These are phyloP conservation scores for Xylota sylvarum DNA, from an alignment of 2,888 invertebrate species.

Conservation along the genomic window DNA sequence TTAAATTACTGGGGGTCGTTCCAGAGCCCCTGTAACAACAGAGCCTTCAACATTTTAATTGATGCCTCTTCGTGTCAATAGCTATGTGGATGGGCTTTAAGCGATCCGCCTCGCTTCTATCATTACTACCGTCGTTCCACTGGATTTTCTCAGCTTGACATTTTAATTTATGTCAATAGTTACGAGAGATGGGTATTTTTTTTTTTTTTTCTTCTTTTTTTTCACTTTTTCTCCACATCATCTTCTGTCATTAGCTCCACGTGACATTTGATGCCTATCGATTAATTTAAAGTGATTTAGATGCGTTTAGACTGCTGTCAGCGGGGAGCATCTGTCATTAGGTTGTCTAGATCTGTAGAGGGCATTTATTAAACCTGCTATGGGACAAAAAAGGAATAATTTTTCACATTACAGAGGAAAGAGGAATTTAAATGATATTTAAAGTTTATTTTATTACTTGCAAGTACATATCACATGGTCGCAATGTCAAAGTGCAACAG, in stretches of 20 bases:
- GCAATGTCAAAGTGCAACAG: too few relatives aligned
- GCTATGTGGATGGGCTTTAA: constrained; percentile 19
- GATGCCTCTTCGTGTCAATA: constrained; percentile 33
- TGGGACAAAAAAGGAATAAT: not conserved
- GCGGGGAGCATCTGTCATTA: constrained; percentile 34
- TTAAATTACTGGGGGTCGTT: constrained; percentile 42
- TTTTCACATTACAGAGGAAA: not conserved
- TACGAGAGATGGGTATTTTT: constrained; percentile 3
- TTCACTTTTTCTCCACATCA: constrained; percentile 2
- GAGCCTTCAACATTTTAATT: constrained; percentile 45
- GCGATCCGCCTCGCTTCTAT: constrained; percentile 3
- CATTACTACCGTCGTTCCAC: not conserved
- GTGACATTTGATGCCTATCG: constrained; percentile 47
- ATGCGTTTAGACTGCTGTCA: constrained; percentile 36
- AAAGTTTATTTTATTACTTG: too few relatives aligned
- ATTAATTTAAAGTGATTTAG: constrained; percentile 37
- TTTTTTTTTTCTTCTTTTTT: too few relatives aligned
- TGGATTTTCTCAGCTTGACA: constrained; percentile 27
- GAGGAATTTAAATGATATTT: too few relatives aligned
- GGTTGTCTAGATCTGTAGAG: constrained; percentile 1
- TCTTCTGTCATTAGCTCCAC: constrained; percentile 43
- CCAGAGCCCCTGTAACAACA: constrained; percentile 4
- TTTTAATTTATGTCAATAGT: constrained; percentile 42
- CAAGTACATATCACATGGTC: too few relatives aligned
- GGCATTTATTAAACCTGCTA: constrained; percentile 8